These are phyloP conservation scores for Chiloscyllium plagiosum DNA, from an alignment of 2,113 vertebrate genomes.

Conservation along the genomic window DNA sequence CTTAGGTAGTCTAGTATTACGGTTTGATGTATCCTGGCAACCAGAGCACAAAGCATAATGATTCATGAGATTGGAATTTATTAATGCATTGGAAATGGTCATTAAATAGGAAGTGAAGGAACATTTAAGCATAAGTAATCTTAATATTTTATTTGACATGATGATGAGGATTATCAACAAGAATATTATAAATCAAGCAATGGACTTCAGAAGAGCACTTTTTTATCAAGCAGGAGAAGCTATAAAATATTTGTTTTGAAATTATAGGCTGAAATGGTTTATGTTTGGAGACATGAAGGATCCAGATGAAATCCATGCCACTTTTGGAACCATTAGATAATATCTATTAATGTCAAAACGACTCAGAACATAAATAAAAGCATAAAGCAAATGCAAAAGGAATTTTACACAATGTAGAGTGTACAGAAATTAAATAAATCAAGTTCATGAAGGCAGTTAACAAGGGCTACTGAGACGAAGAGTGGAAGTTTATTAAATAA, in stretches of 20 bases:
- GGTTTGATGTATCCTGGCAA: neutral
- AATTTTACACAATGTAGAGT: neutral
- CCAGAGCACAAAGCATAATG: neutral
- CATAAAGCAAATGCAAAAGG: neutral
- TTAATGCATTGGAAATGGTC: neutral
- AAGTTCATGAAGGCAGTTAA: neutral
- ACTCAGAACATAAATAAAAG: slow-evolving; percentile 2
- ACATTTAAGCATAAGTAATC: neutral
- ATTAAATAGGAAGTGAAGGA: neutral
- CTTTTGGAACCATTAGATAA: neutral
- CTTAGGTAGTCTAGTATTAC: neutral
- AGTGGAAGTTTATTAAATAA: neutral
- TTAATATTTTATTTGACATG: neutral
- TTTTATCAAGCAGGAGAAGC: neutral
- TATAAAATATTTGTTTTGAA: neutral
- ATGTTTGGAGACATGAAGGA: neutral
- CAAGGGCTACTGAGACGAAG: neutral
- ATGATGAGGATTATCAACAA: slow-evolving; percentile 3
- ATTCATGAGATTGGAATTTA: neutral
- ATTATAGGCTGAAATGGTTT: neutral
- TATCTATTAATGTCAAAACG: neutral
- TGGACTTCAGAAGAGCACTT: neutral
- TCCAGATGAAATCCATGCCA: neutral
- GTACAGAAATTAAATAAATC: neutral
- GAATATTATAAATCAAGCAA: neutral